Percentiles rank a stretch among this genome's conserved stretches.
Conservation (phyloP, 2,113 vertebrate species). For the Serinus canaria region DNA sequence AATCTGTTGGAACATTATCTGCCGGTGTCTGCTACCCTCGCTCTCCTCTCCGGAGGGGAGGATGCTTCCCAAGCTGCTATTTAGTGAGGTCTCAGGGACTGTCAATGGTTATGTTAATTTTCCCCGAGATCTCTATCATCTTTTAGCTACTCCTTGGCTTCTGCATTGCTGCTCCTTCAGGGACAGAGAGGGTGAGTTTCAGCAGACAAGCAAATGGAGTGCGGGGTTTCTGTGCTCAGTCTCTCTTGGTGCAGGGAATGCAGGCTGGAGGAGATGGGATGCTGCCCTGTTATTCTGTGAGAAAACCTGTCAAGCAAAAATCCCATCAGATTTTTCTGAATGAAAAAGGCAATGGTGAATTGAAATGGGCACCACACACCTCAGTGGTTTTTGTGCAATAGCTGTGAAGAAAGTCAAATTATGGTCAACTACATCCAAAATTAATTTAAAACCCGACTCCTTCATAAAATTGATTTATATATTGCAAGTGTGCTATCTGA, state of each 20-base stretch:
- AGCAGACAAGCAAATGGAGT: accelerated
- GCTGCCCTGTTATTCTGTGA: background rate
- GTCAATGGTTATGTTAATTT: background rate
- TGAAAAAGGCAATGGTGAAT: background rate
- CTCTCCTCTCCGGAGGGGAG: background rate
- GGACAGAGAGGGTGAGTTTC: background rate
- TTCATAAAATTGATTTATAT: background rate
- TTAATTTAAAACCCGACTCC: background rate
- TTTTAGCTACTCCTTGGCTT: background rate
- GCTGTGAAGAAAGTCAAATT: background rate
- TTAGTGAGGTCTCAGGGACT: background rate
- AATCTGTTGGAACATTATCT: conserved; percentile 32
- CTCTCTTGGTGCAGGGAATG: accelerated
- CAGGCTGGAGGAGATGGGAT: background rate
- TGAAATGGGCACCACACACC: background rate
- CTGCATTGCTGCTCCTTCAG: background rate
- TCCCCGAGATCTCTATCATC: background rate
- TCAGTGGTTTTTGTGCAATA: background rate
- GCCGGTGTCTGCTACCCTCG: background rate
- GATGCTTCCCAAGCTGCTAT: background rate
- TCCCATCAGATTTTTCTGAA: background rate
- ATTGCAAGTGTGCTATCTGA: background rate
- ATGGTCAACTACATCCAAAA: background rate
- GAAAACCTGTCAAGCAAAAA: background rate
- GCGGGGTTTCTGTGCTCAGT: background rate